Base-by-base conservation (phyloP, 2,113 vertebrate species). In the Parotia lawesii region DNA sequence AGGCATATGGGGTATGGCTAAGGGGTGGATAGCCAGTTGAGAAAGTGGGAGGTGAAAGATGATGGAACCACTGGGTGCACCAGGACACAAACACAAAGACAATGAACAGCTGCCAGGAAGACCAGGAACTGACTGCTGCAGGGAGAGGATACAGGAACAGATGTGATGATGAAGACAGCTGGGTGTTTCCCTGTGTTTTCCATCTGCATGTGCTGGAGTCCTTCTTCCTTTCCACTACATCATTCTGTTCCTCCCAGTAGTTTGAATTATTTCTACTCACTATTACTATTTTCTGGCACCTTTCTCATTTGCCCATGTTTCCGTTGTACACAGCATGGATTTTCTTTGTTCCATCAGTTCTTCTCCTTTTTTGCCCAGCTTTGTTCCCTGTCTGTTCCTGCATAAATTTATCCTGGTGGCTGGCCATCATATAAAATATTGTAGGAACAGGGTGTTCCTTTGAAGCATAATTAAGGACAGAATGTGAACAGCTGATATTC, bases 361-460 rank as follows among this genome's bases (percentile, higher is more conserved):
- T 80, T 77, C 62, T 80, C 12, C 15, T 45, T 65, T 88, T 85
- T 89, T 14, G 27, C 57, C 54, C 60, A 87, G n/a, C 7, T 71
- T 87, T 83, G 31, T 82, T 94, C 74, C 29, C 9, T 74, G 17
- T n/a, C 72, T 94, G 51, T 93, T 96, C 85, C 35, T 85, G 74
- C 33, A 87, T 80, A 87, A 92, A 95, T 90, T 85, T 91, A 74
- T 64, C 51, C 64, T 60, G 18, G 72, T 95, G 81, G 33, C 51
- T 82, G 42, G 81, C 35, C 89, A 50, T 57, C 56, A 77, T 57
- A 67, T 85, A 91, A 95, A 96, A 96, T 83, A 89, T 60, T 69
- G 75, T 93, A 81, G 87, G 91, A 94, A 96, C 91, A 80, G 84
- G 64, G 76, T 77, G 85, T 95, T 93, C 74, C 84, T 94, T 94